Conservation (phyloP, 1,140 invertebrate genomes). For the Drosophila kikkawai region DNA sequence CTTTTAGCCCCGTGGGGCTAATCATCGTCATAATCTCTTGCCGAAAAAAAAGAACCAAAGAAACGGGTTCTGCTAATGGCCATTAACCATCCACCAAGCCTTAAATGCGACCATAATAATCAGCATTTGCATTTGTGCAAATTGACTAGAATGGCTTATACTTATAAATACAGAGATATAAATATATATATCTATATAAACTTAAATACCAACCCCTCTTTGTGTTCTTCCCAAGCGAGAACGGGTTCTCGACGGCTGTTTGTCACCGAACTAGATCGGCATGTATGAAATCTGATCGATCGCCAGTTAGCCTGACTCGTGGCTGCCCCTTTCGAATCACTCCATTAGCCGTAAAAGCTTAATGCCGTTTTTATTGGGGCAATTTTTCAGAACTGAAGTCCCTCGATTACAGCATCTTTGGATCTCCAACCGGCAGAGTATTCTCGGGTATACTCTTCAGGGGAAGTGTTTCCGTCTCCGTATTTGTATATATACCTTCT, state of each 20-base stretch:
- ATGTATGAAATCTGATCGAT: slow-evolving; percentile 48
- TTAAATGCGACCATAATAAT: slow-evolving; percentile 47
- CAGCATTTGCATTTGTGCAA: slow-evolving; percentile 75
- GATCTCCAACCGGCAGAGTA: slow-evolving; percentile 7
- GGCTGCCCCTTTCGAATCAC: slow-evolving; percentile 19
- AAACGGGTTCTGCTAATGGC: slow-evolving; percentile 56
- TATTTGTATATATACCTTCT: neutral
- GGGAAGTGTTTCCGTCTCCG: slow-evolving; percentile 15
- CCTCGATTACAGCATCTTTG: slow-evolving; percentile 27
- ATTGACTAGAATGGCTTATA: slow-evolving; percentile 72
- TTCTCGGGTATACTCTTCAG: slow-evolving; percentile 14
- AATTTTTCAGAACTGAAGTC: slow-evolving; percentile 21
- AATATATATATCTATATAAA: slow-evolving; percentile 30
- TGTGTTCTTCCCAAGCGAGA: neutral
- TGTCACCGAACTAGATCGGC: slow-evolving; percentile 41
- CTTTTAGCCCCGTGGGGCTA: slow-evolving; percentile 24
- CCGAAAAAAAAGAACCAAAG: slow-evolving; percentile 13
- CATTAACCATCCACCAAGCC: slow-evolving; percentile 40
- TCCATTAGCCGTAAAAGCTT: slow-evolving; percentile 39
- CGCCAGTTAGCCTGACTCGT: slow-evolving; percentile 6
- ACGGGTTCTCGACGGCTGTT: slow-evolving; percentile 25
- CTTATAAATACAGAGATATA: slow-evolving; percentile 79
- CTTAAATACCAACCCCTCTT: slow-evolving; percentile 34
- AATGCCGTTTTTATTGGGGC: slow-evolving; percentile 35
- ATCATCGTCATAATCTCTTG: slow-evolving; percentile 19